Evolutionary conservation across 1,140 invertebrate species (phyloP), one percentile per base, ranked within the genome.

Genomic region (Cyrtorhinus lividipennis): DNA sequence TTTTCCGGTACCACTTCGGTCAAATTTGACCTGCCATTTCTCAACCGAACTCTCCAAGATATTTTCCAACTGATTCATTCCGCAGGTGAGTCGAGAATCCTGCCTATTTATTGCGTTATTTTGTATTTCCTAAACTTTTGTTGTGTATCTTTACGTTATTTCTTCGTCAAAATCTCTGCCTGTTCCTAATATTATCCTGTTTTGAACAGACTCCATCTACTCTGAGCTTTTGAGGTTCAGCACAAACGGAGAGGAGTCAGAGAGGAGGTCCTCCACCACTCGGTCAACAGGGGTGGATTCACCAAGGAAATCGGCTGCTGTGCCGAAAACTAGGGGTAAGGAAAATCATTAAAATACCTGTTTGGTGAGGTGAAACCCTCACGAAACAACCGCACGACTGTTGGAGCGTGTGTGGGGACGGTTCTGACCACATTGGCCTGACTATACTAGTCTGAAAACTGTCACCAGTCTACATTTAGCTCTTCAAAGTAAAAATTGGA

Each of bases 161-260:
- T n/a, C n/a, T n/a, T n/a, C n/a, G n/a, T n/a, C n/a, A n/a, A n/a
- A n/a, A 38, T 38, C 15, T 15, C 30, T 38, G 5, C 5, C 30
- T 8, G 30, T 38, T 38, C 5, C 30, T 15, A 38, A 38, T 38
- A 15, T 38, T 5, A 38, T 38, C 30, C 5, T 38, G 5, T 38
- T 15, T 38, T 38, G 5, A 60, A 30, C 59, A 69, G 70, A 63
- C 38, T 59, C 59, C 22, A 67, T 71, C 8, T 71, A 70, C 62
- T 67, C 67, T 48, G 67, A 69, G 20, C 53, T 71, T 26, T 59
- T 69, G 45, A 57, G 61, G 23, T 66, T 71, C 23, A 62, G 65
- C 20, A 53, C 45, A 38, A 24, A 56, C 22, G 56, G 62, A 18
- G 26, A 30, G 24, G 45, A 62, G 15, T 22, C 64, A 18, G 68